phyloP scores from a whole-genome alignment of 2,888 invertebrate genomes.

The Schizotus pectinicornis region DNA sequence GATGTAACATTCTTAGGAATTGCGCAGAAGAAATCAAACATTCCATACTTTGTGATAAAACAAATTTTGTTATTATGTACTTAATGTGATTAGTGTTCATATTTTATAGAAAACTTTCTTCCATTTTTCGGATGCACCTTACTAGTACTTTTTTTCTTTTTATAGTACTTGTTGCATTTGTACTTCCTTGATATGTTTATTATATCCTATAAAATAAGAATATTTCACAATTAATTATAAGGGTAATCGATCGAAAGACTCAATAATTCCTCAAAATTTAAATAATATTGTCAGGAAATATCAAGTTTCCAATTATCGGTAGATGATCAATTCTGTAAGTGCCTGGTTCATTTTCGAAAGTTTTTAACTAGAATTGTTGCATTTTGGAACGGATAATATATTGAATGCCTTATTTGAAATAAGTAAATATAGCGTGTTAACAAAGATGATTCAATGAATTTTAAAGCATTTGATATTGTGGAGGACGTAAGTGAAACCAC shows the following conservation, averaged over 20 bases:
- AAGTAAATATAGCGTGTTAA: too few species aligned
- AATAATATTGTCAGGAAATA: too few species aligned
- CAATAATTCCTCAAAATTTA: background rate
- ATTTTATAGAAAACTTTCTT: slow-evolving; percentile 20
- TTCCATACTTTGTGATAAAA: slow-evolving; percentile 28
- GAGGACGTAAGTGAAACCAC: too few species aligned
- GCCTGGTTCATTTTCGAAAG: too few species aligned
- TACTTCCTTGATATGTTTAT: slow-evolving; percentile 19
- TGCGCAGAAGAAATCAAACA: slow-evolving; percentile 2
- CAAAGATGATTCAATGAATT: too few species aligned
- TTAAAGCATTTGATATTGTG: too few species aligned
- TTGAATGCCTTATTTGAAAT: too few species aligned
- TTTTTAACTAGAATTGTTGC: too few species aligned
- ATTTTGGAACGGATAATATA: too few species aligned
- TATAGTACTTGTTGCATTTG: slow-evolving; percentile 16
- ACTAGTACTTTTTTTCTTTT: slow-evolving; percentile 16
- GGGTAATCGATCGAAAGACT: slow-evolving; percentile 1
- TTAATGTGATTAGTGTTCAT: slow-evolving; percentile 27
- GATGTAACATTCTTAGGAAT: background rate
- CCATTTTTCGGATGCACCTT: slow-evolving; percentile 17
- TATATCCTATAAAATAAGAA: background rate
- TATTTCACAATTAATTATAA: too few species aligned
- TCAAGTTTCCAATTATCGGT: too few species aligned
- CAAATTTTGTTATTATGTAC: slow-evolving; percentile 12
- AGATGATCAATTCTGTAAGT: too few species aligned